A percentile compares a stretch with the other conserved stretches of the same genome.
Evolutionary conservation across 2,888 invertebrate species (phyloP).

Genomic region (Ophraella communa): DNA sequence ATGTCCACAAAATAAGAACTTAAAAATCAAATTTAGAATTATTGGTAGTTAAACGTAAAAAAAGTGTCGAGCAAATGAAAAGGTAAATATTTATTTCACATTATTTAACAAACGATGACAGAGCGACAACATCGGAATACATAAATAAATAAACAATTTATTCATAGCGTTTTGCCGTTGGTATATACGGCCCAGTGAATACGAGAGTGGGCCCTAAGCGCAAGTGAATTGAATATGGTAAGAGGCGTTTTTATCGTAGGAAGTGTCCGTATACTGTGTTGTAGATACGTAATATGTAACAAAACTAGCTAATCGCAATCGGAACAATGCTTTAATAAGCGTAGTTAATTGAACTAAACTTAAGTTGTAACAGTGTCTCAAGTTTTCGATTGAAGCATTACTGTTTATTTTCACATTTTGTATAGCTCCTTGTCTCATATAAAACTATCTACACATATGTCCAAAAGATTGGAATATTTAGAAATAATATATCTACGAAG

Average conservation of each 20-base stretch:
- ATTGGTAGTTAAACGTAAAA: no score
- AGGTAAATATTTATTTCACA: constrained; percentile 19
- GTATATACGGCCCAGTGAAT: constrained; percentile 29
- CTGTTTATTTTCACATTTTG: no score
- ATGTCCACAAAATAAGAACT: no score
- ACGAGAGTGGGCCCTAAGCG: constrained; percentile 32
- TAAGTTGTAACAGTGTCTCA: no score
- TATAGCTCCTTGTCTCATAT: no score
- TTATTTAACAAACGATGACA: constrained; percentile 14
- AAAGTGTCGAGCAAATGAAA: no score
- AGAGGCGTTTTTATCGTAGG: constrained; percentile 18
- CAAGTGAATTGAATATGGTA: constrained; percentile 23
- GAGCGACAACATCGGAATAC: constrained; percentile 35
- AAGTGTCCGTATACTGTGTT: constrained; percentile 15
- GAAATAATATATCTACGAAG: no score
- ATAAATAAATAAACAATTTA: constrained; percentile 40
- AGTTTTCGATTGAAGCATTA: no score
- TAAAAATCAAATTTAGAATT: no score
- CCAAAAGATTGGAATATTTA: no score
- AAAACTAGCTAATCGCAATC: neutral
- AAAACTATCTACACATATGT: no score
- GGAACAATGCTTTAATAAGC: neutral
- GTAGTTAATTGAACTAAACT: no score
- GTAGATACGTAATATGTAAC: neutral
- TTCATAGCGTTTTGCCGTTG: constrained; percentile 33